phyloP scores from a whole-genome alignment of 2,797 vertebrate genomes.

The Anabas testudineus region DNA sequence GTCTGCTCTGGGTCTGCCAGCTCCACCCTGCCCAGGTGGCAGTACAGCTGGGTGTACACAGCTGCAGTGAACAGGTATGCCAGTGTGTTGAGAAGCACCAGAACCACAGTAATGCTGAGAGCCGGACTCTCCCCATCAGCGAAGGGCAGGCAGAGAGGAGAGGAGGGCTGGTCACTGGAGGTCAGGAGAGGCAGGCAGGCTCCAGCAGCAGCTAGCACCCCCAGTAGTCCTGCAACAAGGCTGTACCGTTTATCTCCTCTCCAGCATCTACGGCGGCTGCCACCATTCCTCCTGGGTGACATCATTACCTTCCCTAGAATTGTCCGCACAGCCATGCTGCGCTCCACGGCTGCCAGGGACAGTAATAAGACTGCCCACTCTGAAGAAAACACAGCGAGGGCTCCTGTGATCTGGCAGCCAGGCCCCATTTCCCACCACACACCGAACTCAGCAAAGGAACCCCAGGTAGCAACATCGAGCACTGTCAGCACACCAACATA shows the following conservation, averaged over 20 bases:
- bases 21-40: slow-evolving; percentile 92
- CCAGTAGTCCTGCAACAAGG: slow-evolving; percentile 85
- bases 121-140: slow-evolving; percentile 90
- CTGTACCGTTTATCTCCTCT: slow-evolving; percentile 82
- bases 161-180: slow-evolving; percentile 85
- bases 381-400: slow-evolving; percentile 94
- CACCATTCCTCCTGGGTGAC: slow-evolving; percentile 60
- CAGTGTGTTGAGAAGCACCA: slow-evolving; percentile 94
- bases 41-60: slow-evolving; percentile 96
- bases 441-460: slow-evolving; percentile 93
- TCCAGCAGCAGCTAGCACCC: slow-evolving; percentile 84
- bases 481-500: slow-evolving; percentile 92
- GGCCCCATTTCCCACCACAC: slow-evolving; percentile 97
- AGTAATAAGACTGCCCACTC: slow-evolving; percentile 94
- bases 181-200: slow-evolving; percentile 90
- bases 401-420: slow-evolving; percentile 91
- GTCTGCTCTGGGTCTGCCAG: slow-evolving; percentile 91
- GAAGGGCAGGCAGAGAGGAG: slow-evolving; percentile 96
- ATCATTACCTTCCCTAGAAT: slow-evolving; percentile 86
- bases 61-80: slow-evolving; percentile 93
- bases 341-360: slow-evolving; percentile 91
- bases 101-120: slow-evolving; percentile 90
- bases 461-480: slow-evolving; percentile 94
- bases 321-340: slow-evolving; percentile 90
- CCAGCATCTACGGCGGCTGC: slow-evolving; percentile 78